These are phyloP conservation scores for Blastobasis lacticolella DNA, from an alignment of 2,888 invertebrate species.

Conservation along the genomic window DNA sequence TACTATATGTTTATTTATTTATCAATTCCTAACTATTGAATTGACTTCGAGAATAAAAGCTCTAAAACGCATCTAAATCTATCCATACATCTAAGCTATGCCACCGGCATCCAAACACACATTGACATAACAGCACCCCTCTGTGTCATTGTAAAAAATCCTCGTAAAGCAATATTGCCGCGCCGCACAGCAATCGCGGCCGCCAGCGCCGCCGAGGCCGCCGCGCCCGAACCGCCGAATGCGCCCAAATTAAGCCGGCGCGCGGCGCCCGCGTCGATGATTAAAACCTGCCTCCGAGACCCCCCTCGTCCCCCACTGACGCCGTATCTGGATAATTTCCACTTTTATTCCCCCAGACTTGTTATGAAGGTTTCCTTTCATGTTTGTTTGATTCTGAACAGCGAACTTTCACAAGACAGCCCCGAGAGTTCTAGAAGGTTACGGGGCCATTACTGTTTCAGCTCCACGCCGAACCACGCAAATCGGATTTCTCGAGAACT, in stretches of 20 bases:
- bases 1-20: too few species aligned
- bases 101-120: too few species aligned
- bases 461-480: too few species aligned
- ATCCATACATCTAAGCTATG: too few species aligned
- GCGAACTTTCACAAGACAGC: too few species aligned
- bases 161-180: too few species aligned
- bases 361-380: not conserved
- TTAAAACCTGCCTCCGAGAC: slow-evolving; percentile 26
- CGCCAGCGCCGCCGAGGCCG: slow-evolving; percentile 2
- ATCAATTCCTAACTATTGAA: too few species aligned
- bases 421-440: not conserved
- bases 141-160: too few species aligned
- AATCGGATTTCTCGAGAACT: not conserved
- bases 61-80: too few species aligned
- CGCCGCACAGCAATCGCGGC: not conserved
- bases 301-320: not conserved
- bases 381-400: not conserved
- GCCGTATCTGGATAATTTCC: slow-evolving; percentile 3
- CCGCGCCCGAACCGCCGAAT: slow-evolving; percentile 15
- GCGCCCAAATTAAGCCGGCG: slow-evolving; percentile 34
- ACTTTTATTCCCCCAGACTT: not conserved
- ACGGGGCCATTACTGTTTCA: not conserved
- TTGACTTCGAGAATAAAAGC: too few species aligned
- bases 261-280: slow-evolving; percentile 23
- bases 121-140: too few species aligned